phyloP scores from a whole-genome alignment of 2,113 vertebrate genomes.

The Cavia porcellus region DNA sequence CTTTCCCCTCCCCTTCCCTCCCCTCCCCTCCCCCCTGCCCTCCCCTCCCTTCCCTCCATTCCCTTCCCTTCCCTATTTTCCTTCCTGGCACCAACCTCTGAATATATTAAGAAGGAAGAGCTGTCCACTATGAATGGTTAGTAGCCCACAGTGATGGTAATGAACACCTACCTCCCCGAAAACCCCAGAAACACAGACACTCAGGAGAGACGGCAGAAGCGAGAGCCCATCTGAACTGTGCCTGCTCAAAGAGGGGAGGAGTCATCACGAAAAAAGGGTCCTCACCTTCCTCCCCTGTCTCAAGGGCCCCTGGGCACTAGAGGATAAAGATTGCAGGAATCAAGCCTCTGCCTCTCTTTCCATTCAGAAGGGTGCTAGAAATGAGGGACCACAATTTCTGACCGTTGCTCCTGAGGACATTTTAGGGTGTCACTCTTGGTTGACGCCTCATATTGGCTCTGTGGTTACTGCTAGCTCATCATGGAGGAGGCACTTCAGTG shows the following conservation, averaged over 20 bases:
- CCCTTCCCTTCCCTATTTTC: too few relatives aligned
- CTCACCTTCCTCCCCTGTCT: background rate
- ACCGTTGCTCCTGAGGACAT: fast-evolving
- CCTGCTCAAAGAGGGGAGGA: background rate
- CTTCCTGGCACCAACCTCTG: background rate
- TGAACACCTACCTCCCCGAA: background rate
- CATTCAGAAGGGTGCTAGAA: background rate
- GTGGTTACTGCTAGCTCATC: background rate
- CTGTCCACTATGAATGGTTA: background rate
- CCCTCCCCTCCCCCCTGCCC: too few relatives aligned
- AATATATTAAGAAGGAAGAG: too few relatives aligned
- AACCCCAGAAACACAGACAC: background rate
- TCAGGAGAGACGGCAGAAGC: fast-evolving
- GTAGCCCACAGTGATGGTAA: fast-evolving
- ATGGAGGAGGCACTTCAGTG: background rate
- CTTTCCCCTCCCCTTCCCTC: background rate
- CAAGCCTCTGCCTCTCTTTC: background rate
- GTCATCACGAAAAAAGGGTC: fast-evolving
- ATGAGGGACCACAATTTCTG: background rate
- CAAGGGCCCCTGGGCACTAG: too few relatives aligned
- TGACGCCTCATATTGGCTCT: background rate
- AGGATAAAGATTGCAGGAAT: background rate
- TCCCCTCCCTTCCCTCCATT: too few relatives aligned
- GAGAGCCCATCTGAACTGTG: background rate
- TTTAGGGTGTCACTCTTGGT: too few relatives aligned